Conservation (phyloP, 2,888 invertebrate genomes). For the Ophonus ardosiacus region DNA sequence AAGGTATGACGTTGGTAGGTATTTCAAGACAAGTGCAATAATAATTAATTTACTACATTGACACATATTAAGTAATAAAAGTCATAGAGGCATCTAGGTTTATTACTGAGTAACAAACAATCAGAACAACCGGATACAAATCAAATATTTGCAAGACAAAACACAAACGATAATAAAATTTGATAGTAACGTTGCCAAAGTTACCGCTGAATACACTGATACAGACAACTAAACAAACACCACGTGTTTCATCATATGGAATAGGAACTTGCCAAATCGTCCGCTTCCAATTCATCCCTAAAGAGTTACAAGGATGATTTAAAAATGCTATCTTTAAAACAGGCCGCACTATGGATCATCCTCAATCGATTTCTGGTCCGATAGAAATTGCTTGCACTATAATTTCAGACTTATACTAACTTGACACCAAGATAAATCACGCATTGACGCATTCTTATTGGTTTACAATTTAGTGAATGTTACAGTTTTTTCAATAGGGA, state of each 20-base stretch:
- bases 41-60: not conserved
- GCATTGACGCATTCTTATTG: too few species aligned
- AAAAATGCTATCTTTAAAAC: too few species aligned
- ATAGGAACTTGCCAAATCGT: not conserved
- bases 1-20: not conserved
- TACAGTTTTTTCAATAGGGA: too few species aligned
- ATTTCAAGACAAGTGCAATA: not conserved
- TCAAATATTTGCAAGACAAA: conserved; percentile 25
- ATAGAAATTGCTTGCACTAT: too few species aligned
- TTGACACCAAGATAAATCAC: too few species aligned
- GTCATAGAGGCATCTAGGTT: not conserved
- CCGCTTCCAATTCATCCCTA: not conserved
- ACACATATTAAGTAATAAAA: not conserved
- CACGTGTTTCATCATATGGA: not conserved
- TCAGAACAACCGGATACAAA: not conserved
- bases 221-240: not conserved
- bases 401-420: too few species aligned
- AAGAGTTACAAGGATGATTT: too few species aligned
- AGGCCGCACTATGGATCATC: too few species aligned
- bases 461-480: too few species aligned
- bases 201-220: not conserved
- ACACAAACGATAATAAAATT: conserved; percentile 21
- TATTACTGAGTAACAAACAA: not conserved
- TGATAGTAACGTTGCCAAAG: conserved; percentile 4
- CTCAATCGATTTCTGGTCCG: too few species aligned